A percentile compares a stretch with the other conserved stretches of the same genome.
Evolutionary conservation across 2,113 vertebrate species (phyloP).

Genomic region (Leucopternis melanops): DNA sequence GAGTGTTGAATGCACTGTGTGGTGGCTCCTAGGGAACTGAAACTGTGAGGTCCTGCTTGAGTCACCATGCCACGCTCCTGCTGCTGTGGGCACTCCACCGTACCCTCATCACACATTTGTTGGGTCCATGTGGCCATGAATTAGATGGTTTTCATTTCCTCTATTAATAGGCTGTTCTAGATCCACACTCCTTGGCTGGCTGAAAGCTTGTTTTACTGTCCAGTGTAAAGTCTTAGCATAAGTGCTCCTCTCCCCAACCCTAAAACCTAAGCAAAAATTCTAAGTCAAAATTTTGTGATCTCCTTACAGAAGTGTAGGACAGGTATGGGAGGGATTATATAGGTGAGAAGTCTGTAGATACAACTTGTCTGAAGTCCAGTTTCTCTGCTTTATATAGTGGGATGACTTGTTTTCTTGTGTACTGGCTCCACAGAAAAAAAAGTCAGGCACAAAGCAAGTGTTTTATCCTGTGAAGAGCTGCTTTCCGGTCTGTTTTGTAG

Average conservation of each 20-base stretch:
- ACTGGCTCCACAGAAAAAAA: not conserved
- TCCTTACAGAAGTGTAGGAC: not conserved
- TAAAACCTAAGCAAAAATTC: not conserved
- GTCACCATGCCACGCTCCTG: not conserved
- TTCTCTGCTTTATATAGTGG: not conserved
- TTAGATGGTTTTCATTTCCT: not conserved
- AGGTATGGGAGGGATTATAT: not conserved
- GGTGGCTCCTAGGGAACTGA: not conserved
- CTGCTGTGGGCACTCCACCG: not conserved
- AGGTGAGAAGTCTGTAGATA: not conserved
- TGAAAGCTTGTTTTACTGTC: not conserved
- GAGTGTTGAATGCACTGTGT: not conserved
- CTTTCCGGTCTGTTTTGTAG: not conserved
- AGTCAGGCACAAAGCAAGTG: not conserved
- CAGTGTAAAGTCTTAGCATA: not conserved
- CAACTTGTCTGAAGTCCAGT: not conserved
- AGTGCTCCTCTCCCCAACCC: not conserved
- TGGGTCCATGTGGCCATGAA: not conserved
- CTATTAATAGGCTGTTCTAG: not conserved
- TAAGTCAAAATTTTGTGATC: not conserved
- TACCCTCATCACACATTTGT: not conserved
- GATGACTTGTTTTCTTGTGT: not conserved
- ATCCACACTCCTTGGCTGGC: not conserved
- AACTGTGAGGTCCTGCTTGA: not conserved
- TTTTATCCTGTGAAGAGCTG: not conserved